A percentile compares a stretch with the other conserved stretches of the same genome.
These are phyloP conservation scores for Procavia capensis DNA, from an alignment of 2,113 vertebrate genomes.

Conservation along the genomic window DNA sequence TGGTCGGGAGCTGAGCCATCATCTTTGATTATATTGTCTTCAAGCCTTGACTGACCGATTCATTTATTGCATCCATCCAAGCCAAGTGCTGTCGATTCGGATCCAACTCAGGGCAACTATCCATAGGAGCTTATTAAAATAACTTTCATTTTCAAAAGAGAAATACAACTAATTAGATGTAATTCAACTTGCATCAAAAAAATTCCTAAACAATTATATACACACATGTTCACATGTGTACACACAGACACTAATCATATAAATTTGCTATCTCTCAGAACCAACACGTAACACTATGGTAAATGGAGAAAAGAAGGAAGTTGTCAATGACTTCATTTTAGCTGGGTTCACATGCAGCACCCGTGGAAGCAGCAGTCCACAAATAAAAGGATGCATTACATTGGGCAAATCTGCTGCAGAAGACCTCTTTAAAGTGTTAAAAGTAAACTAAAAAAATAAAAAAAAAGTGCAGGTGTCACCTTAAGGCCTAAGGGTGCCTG, in stretches of 20 bases:
- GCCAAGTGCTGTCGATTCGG: no score
- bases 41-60: not conserved
- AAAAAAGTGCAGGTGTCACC: no score
- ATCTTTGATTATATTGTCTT: slow-evolving; percentile 5
- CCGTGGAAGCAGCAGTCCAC: no score
- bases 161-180: not conserved
- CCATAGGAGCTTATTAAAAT: not conserved
- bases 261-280: not conserved
- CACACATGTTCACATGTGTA: not conserved
- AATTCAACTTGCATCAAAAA: not conserved
- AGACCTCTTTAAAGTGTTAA: no score
- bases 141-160: not conserved
- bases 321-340: no score
- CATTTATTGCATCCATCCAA: not conserved
- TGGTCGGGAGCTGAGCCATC: not conserved
- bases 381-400: no score
- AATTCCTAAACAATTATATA: not conserved
- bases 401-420: no score
- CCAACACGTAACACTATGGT: not conserved
- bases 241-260: not conserved
- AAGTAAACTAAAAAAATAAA: no score
- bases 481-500: no score
- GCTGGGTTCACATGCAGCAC: no score
- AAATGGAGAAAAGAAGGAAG: no score
- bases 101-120: no score